Base-by-base conservation (phyloP, 1,140 invertebrate species). In the Listronotus bonariensis region DNA sequence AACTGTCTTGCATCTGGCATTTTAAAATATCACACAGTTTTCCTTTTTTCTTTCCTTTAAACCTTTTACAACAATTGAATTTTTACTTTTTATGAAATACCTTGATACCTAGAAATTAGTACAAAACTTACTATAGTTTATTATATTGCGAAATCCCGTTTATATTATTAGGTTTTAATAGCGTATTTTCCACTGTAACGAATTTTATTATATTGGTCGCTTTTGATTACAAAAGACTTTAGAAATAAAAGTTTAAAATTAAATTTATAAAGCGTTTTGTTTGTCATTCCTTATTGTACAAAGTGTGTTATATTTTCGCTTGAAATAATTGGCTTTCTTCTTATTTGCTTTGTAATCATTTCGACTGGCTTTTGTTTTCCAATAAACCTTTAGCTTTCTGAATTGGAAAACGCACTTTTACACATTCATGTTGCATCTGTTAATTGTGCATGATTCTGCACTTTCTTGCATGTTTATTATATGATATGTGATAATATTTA, bases 121-220 rank as follows among this genome's bases (percentile, higher is more conserved):
- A 26, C 20, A 26, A 26, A 26, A 26, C 20, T 1, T 26, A 1
- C 20, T 45, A 45, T 14, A 17, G 2, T 14, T 8, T 15, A n/a
- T 15, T 45, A 17, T 45, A 14, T 45, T 15, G 8, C 11, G 15
- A 54, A 15, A 26, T 11, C 34, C 36, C 11, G 12, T 52, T n/a
- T 52, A 52, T 14, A 26, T 34, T 36, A 3, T 26, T 26, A n/a
- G 8, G n/a, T 31, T 36, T 5, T 14, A 34, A 26, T 38, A 36
- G 38, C 32, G 36, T 54, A 54, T 54, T 54, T 54, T 54, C 52
- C 38, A 54, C 41, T 41, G 36, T 54, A 54, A 54, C 36, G 34
- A 41, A 40, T 41, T 53, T 41, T 48, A 48, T 18, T 48, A 48
- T 11, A 26, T 26, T 5, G 18, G 18, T 18, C 52, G 17, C 36